phyloP scores from a whole-genome alignment of 1,140 invertebrate genomes.

The Laupala kohalensis region DNA sequence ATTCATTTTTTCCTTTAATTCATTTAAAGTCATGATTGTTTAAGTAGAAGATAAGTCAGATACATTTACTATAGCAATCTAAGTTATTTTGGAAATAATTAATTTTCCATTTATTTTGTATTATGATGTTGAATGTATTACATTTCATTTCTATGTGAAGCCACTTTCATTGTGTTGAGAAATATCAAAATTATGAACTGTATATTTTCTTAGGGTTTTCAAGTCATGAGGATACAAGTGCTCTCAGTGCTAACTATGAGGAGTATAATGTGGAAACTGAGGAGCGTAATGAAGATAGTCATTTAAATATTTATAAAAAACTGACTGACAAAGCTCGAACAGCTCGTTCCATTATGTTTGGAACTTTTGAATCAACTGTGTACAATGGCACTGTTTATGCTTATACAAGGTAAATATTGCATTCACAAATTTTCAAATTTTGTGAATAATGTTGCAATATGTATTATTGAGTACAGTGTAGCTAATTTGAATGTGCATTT shows the following conservation, averaged over 20 bases:
- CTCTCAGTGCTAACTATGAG: slow-evolving; percentile 19
- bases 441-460: not conserved
- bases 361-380: slow-evolving; percentile 8
- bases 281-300: not conserved
- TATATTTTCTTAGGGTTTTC: not conserved
- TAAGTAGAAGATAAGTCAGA: too few relatives aligned
- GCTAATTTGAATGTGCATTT: too few relatives aligned
- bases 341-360: slow-evolving; percentile 8
- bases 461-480: too few relatives aligned
- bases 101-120: too few relatives aligned
- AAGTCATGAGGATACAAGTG: slow-evolving; percentile 8
- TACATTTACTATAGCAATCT: too few relatives aligned
- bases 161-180: too few relatives aligned
- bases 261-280: not conserved
- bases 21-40: too few relatives aligned
- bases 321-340: not conserved
- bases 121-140: too few relatives aligned
- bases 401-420: not conserved
- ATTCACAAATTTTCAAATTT: not conserved
- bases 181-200: too few relatives aligned
- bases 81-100: too few relatives aligned
- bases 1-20: not conserved
- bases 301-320: not conserved
- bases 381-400: slow-evolving; percentile 17
- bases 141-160: too few relatives aligned